These are phyloP conservation scores for Pristionchus entomophagus DNA, from an alignment of 2,888 invertebrate species.

Conservation along the genomic window DNA sequence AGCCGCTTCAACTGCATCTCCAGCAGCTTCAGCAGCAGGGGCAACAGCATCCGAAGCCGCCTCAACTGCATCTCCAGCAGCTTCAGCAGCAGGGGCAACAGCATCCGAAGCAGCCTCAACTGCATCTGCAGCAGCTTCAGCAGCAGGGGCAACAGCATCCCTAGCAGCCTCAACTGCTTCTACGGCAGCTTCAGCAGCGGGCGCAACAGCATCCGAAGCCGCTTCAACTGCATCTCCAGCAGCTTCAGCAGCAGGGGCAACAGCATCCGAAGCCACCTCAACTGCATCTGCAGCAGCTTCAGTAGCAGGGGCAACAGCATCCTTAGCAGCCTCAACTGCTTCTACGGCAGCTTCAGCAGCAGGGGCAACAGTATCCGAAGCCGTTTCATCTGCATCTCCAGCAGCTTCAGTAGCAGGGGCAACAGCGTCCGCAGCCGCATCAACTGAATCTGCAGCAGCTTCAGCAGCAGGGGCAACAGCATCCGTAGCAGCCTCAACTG, in stretches of 20 bases:
- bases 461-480: not conserved
- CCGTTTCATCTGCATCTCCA: not conserved
- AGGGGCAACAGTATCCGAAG: not conserved
- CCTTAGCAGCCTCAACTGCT: not conserved
- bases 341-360: not conserved
- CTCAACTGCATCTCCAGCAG: not conserved
- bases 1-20: not conserved
- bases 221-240: not conserved
- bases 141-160: not conserved
- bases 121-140: not conserved
- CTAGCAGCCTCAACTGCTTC: not conserved
- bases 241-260: not conserved
- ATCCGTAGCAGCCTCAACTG: not conserved
- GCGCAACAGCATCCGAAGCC: not conserved
- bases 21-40: not conserved
- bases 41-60: not conserved
- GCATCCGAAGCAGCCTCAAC: not conserved
- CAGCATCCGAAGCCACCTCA: not conserved
- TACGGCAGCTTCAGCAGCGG: not conserved
- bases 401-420: not conserved
- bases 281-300: not conserved
- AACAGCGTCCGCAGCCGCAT: not conserved
- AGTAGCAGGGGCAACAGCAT: not conserved
- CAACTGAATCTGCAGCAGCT: not conserved
- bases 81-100: not conserved